A percentile compares a stretch with the other conserved stretches of the same genome.
These are phyloP conservation scores for Ennomos fuscantarius DNA, from an alignment of 2,888 invertebrate genomes.

Conservation along the genomic window DNA sequence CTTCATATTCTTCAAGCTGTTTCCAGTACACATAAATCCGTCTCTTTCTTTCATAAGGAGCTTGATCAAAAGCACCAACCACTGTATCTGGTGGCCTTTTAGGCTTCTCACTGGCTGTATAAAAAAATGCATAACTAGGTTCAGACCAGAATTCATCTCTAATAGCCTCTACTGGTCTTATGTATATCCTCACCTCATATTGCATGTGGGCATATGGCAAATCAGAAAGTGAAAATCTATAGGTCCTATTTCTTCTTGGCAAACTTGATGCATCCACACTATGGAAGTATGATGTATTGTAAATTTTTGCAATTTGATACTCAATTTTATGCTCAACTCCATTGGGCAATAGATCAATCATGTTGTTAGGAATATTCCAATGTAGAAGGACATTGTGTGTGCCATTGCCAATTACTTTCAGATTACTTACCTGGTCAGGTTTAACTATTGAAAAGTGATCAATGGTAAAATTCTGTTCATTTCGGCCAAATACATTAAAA, in stretches of 20 bases:
- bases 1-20: slow-evolving; percentile 87
- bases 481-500: slow-evolving; percentile 86
- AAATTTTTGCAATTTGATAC: slow-evolving; percentile 79
- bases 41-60: slow-evolving; percentile 79
- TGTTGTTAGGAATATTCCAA: slow-evolving; percentile 70
- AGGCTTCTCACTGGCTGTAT: slow-evolving; percentile 87
- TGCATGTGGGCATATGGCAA: slow-evolving; percentile 88
- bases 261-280: slow-evolving; percentile 67
- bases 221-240: slow-evolving; percentile 76
- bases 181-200: slow-evolving; percentile 90
- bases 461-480: slow-evolving; percentile 78
- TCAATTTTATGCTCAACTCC: slow-evolving; percentile 74
- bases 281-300: slow-evolving; percentile 69
- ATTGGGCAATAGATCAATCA: slow-evolving; percentile 63
- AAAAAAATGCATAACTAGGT: slow-evolving; percentile 84
- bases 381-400: slow-evolving; percentile 69
- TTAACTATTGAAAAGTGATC: slow-evolving; percentile 84
- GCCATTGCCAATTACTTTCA: slow-evolving; percentile 57
- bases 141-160: slow-evolving; percentile 89
- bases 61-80: slow-evolving; percentile 90
- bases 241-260: slow-evolving; percentile 65
- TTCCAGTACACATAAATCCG: slow-evolving; percentile 92
- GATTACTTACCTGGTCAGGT: slow-evolving; percentile 61
- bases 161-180: slow-evolving; percentile 83
- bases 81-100: slow-evolving; percentile 88